Conservation (phyloP, 2,888 invertebrate species). For the Nephrotoma appendiculata region DNA sequence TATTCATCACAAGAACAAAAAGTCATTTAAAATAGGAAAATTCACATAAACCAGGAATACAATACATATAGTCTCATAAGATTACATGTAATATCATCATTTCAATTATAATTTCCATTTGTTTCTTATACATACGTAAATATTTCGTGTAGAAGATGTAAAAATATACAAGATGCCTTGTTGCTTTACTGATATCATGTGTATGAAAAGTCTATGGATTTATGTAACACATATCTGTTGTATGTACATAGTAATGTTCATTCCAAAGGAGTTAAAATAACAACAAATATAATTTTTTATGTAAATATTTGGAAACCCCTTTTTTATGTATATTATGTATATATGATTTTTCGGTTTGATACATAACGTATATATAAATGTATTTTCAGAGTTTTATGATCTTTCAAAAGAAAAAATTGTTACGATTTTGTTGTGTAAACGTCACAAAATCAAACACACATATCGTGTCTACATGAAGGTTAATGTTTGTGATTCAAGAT, state of each 20-base stretch:
- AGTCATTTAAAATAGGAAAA: neutral
- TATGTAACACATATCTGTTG: neutral
- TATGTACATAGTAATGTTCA: neutral
- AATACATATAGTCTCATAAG: neutral
- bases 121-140: neutral
- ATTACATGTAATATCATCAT: neutral
- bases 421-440: neutral
- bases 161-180: neutral
- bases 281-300: neutral
- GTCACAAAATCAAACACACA: neutral
- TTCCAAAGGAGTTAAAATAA: neutral
- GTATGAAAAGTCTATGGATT: neutral
- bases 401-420: neutral
- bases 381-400: neutral
- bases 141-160: neutral
- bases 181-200: neutral
- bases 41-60: neutral
- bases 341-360: neutral
- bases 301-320: neutral
- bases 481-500: neutral
- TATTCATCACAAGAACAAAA: neutral
- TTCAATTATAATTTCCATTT: neutral
- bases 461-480: neutral
- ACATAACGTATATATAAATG: neutral
- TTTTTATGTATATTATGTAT: neutral